Conservation (phyloP, 1,140 invertebrate genomes). For the Dryas iulia region DNA sequence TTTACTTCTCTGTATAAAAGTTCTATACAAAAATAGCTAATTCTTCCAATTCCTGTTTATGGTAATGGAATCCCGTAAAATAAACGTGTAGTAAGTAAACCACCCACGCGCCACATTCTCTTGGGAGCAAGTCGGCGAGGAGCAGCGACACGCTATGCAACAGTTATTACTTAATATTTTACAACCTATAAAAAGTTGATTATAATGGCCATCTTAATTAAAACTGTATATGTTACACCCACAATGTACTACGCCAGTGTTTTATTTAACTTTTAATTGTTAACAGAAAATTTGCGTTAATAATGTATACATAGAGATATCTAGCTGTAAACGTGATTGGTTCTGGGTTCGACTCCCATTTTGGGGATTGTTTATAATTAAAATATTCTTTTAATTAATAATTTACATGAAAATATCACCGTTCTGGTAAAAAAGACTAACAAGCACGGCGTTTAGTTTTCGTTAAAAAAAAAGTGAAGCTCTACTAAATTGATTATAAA, state of each 20-base stretch:
- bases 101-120: neutral
- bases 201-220: neutral
- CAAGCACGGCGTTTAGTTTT: too few species aligned
- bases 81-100: neutral
- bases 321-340: too few species aligned
- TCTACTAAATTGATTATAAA: too few species aligned
- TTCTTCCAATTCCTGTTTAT: neutral
- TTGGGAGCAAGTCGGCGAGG: neutral
- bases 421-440: too few species aligned
- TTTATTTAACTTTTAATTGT: neutral
- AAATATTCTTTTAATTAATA: too few species aligned
- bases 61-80: neutral
- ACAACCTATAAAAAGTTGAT: neutral
- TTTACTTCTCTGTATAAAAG: too few species aligned
- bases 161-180: neutral
- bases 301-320: too few species aligned
- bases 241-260: neutral
- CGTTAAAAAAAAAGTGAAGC: too few species aligned
- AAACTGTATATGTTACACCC: neutral
- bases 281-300: too few species aligned
- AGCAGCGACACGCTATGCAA: neutral
- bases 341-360: too few species aligned
- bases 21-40: neutral
- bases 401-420: too few species aligned
- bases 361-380: too few species aligned